A percentile compares a stretch with the other conserved stretches of the same genome.
Conservation (phyloP, 2,888 invertebrate species). For the Calephelis perditalis region DNA sequence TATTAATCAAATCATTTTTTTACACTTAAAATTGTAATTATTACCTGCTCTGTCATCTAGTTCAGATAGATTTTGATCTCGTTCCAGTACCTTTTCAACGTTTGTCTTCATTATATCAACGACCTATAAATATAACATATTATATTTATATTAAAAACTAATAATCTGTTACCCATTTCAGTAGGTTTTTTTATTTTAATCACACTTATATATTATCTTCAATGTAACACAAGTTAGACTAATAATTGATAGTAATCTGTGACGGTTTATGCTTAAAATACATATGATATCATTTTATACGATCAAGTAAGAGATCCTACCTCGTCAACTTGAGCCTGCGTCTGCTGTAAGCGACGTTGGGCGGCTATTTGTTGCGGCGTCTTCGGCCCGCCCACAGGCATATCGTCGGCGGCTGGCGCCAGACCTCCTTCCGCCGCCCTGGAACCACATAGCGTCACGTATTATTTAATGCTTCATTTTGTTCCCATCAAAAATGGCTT, state of each 20-base stretch:
- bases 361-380: conserved; percentile 91
- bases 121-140: conserved; percentile 72
- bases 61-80: conserved; percentile 97
- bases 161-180: not conserved
- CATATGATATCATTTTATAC: too few species aligned
- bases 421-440: conserved; percentile 83
- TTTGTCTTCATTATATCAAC: conserved; percentile 97
- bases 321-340: conserved; percentile 92
- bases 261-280: too few species aligned
- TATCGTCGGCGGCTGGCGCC: conserved; percentile 82
- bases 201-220: too few species aligned
- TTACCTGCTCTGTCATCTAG: conserved; percentile 92
- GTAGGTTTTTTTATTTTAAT: too few species aligned
- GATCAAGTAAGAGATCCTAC: conserved; percentile 40
- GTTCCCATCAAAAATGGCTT: too few species aligned
- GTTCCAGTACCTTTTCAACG: conserved; percentile 96
- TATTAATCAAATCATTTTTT: not conserved
- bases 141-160: conserved; percentile 3
- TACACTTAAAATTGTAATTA: conserved; percentile 13
- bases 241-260: too few species aligned
- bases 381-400: conserved; percentile 91
- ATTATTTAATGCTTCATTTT: not conserved
- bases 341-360: conserved; percentile 89
- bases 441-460: conserved; percentile 26
- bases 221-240: too few species aligned